Evolutionary conservation across 2,797 vertebrate species (phyloP), one percentile per base, ranked within the genome.

Genomic region (Oreonectes daqikongensis): DNA sequence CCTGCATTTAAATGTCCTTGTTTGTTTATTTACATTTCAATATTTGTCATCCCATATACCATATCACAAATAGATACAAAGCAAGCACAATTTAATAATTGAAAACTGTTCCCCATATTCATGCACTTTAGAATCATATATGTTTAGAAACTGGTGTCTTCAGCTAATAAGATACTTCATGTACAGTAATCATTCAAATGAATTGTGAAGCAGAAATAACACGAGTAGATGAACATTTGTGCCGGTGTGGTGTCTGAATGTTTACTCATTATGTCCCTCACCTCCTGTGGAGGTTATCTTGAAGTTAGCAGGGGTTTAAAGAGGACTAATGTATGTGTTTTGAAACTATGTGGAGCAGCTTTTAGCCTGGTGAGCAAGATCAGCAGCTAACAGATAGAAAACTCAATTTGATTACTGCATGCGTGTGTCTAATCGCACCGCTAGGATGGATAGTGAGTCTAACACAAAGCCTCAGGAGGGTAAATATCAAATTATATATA

Each of bases 221-320:
- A 48, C 32, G 17, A 60, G n/a, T 46, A 42, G 7, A 44, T 26
- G 28, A 60, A 60, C 40, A 72, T 28, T 14, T 20, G 40, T 71
- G 17, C 6, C 42, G 18, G 26, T 10, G 26, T 48, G 12, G 28
- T 4, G 11, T 60, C 55, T 46, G n/a, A 72, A 60, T 32, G 57
- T 72, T 48, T 61, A 61, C 57, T 72, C 14, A 72, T 72, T 35
- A 72, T 32, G 18, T 22, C 40, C 40, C 40, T 9, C 22, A 1
- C 4, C 18, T 59, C 40, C 55, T 48, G 40, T 61, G 70, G 42
- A 48, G 40, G 8, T 48, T 61, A 35, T 10, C 40, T 72, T 60
- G 40, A 72, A 59, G 57, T 44, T 46, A 61, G 40, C 57, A 18
- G 40, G 42, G 15, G 28, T 18, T 72, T 61, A 72, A 32, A 48